Conservation (phyloP, 2,888 invertebrate genomes). For the Eueremaeus valkanovi region DNA sequence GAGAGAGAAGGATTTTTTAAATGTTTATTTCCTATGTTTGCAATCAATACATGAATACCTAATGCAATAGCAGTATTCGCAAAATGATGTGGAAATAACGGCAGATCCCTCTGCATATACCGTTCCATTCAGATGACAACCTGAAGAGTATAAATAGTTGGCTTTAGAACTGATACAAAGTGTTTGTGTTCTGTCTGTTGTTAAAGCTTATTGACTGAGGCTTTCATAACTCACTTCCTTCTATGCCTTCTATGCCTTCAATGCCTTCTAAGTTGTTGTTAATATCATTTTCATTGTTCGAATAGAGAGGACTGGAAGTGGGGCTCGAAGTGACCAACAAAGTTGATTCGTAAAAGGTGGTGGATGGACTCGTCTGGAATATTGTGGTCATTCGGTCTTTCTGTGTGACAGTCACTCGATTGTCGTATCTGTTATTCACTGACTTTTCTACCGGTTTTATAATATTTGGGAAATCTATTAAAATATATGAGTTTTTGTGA, state of each 20-base stretch:
- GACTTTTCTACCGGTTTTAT: not conserved
- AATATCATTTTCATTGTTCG: no score
- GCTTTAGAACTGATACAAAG: not conserved
- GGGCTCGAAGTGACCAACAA: conserved; percentile 38
- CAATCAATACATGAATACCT: conserved; percentile 48
- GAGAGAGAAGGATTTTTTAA: not conserved
- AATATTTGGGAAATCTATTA: not conserved
- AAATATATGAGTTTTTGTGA: not conserved
- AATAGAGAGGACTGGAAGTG: not conserved
- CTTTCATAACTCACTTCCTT: conserved; percentile 13
- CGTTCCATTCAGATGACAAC: conserved; percentile 50
- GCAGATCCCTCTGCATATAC: conserved; percentile 76
- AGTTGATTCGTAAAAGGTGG: conserved; percentile 40
- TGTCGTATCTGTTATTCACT: not conserved
- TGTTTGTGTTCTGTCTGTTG: no score
- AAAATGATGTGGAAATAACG: conserved; percentile 68
- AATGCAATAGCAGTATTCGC: conserved; percentile 82
- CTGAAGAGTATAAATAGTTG: conserved; percentile 33
- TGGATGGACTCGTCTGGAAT: conserved; percentile 41
- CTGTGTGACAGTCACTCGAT: conserved; percentile 32
- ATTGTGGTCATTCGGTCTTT: conserved; percentile 32
- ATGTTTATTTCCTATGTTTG: not conserved
- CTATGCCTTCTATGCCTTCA: not conserved
- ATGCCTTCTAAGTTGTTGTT: not conserved
- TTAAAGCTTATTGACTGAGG: not conserved